Percentiles rank a stretch among this genome's conserved stretches.
These are phyloP conservation scores for Mesochorus sp. DNA, from an alignment of 2,888 invertebrate species.

Conservation along the genomic window DNA sequence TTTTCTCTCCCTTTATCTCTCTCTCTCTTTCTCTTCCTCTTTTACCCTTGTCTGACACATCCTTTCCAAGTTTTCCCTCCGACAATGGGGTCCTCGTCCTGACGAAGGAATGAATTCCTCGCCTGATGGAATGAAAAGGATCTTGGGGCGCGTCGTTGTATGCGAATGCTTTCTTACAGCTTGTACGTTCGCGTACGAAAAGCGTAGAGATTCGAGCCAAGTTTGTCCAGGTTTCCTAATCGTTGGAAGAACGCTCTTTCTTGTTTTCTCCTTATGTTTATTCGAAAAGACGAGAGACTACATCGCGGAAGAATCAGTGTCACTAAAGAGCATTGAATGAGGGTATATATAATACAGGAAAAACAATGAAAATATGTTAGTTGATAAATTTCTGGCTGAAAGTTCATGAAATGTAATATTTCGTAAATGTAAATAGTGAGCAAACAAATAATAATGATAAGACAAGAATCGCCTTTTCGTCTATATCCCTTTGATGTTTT, in stretches of 20 bases:
- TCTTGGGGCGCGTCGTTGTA: slow-evolving; percentile 29
- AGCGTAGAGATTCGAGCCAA: slow-evolving; percentile 27
- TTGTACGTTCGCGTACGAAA: slow-evolving; percentile 2
- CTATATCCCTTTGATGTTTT: slow-evolving; percentile 67
- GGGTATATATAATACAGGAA: neutral
- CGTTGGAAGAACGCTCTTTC: neutral
- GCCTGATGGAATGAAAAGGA: slow-evolving; percentile 57
- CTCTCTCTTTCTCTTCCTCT: neutral
- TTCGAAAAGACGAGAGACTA: slow-evolving; percentile 3
- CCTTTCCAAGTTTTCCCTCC: slow-evolving; percentile 11
- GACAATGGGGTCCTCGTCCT: slow-evolving; percentile 30
- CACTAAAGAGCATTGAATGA: neutral
- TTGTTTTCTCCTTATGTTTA: neutral
- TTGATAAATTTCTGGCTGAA: neutral
- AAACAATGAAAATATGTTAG: neutral
- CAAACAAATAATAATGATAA: slow-evolving; percentile 52
- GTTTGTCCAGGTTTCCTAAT: neutral
- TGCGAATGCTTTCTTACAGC: slow-evolving; percentile 13
- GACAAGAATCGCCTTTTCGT: slow-evolving; percentile 60
- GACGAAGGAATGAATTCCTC: slow-evolving; percentile 55
- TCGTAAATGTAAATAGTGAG: too few relatives aligned
- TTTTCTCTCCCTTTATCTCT: neutral
- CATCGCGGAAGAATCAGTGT: slow-evolving; percentile 45
- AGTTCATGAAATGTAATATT: too few relatives aligned
- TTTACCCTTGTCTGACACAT: neutral